Evolutionary conservation across 2,797 vertebrate genomes (phyloP), one percentile per base, ranked within the genome.

Genomic region (Neosalanx taihuensis): DNA sequence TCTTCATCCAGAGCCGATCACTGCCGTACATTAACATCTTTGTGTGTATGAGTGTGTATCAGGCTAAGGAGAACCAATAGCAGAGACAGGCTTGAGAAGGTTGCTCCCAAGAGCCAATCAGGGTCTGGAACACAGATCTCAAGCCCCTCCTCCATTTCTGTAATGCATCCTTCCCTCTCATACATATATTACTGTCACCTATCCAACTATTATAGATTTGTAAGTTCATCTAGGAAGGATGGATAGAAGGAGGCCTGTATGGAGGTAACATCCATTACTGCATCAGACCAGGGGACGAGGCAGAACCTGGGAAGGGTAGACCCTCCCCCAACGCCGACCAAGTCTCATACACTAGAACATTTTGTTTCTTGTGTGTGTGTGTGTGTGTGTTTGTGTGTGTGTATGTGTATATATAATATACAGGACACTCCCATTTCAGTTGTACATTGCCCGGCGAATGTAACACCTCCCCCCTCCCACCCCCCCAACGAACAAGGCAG

Each of bases 391-490:
- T 26, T 26, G 23, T 26, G 23, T 26, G 23, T 26, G 23, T 72
- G 73, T 59, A 79, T 57, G 74, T 85, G 84, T 89, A 87, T 89
- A 89, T 89, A 90, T 86, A 85, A 88, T 86, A 89, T 88, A 90
- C 87, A 87, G 75, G 79, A 71, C 73, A 76, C 71, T 78, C 64
- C 33, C 4, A 77, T 72, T 80, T 81, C 70, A 75, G 69, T 80
- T 56, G 30, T 77, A 70, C 67, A 71, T 72, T 67, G 72, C 63
- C 63, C 58, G 56, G 29, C 78, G 57, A 71, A 68, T 64, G 26
- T 35, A 46, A 46, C 41, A 9, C 37, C 7, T 12, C 41, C 2
- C 37, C 37, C 37, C 31, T n/a, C 62, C 37, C 37, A 9, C 3
- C 41, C 10, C 41, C 10, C 3, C 41, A 57, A 65, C 33, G 35